phyloP scores from a whole-genome alignment of 2,113 vertebrate species.

The Pantherophis guttatus region DNA sequence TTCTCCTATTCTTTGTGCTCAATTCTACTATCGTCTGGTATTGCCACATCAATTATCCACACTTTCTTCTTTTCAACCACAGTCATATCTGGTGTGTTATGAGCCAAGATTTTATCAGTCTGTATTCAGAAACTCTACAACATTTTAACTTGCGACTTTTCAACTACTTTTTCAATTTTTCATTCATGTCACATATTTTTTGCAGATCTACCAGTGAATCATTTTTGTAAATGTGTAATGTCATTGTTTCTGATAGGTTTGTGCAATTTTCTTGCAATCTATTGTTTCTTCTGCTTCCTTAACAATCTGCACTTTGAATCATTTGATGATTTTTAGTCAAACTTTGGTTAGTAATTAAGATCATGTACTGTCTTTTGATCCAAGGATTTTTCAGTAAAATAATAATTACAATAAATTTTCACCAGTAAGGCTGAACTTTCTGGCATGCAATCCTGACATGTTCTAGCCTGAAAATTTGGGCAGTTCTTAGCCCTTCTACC shows the following conservation, averaged over 20 bases:
- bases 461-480: neutral
- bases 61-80: neutral
- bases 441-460: neutral
- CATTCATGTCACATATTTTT: neutral
- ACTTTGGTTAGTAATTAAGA: neutral
- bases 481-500: neutral
- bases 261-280: neutral
- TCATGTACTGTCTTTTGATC: neutral
- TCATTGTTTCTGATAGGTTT: neutral
- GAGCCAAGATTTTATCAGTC: neutral
- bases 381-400: neutral
- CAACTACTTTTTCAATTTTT: neutral
- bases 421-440: neutral
- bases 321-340: neutral
- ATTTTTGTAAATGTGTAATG: neutral
- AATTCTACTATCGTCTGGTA: neutral
- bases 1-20: neutral
- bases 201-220: neutral
- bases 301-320: neutral
- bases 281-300: neutral
- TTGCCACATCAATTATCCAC: neutral
- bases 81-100: neutral
- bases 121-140: neutral
- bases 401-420: neutral
- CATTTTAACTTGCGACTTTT: neutral